phyloP scores from a whole-genome alignment of 2,888 invertebrate genomes.

The Hymenopus coronatus region DNA sequence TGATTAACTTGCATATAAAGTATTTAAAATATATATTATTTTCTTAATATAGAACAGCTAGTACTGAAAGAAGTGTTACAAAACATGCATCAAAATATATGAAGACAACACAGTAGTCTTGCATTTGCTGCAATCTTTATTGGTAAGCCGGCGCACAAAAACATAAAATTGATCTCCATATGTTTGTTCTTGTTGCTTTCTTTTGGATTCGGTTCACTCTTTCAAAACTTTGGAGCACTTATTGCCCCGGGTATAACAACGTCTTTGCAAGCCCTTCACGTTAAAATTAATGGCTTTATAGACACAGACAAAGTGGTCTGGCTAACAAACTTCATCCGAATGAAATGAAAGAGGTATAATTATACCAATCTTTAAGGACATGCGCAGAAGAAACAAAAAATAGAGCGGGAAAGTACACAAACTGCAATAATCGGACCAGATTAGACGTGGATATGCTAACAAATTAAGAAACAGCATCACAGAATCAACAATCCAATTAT shows the following conservation, averaged over 20 bases:
- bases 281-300: not conserved
- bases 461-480: not conserved
- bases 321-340: not conserved
- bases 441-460: not conserved
- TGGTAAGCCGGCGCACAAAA: not conserved
- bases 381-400: not conserved
- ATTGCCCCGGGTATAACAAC: not conserved
- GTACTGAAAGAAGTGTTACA: too few relatives aligned
- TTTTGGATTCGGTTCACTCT: not conserved
- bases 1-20: too few relatives aligned
- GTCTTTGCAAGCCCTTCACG: not conserved
- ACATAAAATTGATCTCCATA: not conserved
- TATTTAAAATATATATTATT: too few relatives aligned
- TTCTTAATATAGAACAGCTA: too few relatives aligned
- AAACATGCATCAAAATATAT: too few relatives aligned
- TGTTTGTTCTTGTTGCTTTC: not conserved
- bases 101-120: not conserved
- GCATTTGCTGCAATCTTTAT: not conserved
- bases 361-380: not conserved
- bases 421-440: not conserved
- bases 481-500: conserved; percentile 15
- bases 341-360: conserved; percentile 4
- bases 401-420: not conserved
- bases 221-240: not conserved
- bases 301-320: not conserved